These are phyloP conservation scores for Mus pahari DNA, from an alignment of 2,113 vertebrate species.

Conservation along the genomic window DNA sequence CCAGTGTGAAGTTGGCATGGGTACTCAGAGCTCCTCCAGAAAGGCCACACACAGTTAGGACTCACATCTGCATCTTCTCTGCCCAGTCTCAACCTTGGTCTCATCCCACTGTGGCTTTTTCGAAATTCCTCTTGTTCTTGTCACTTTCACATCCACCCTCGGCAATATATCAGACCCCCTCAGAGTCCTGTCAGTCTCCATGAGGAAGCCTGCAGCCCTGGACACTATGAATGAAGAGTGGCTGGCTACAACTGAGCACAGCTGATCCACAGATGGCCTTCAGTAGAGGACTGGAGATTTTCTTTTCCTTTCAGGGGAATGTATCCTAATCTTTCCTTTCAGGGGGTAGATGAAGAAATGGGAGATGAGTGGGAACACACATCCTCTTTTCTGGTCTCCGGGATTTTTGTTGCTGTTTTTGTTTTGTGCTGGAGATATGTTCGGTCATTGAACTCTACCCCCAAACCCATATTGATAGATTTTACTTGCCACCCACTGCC, in stretches of 20 bases:
- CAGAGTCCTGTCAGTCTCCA: neutral
- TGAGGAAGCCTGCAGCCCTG: conserved; percentile 27
- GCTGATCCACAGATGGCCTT: neutral
- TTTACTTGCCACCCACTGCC: neutral
- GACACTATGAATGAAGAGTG: neutral
- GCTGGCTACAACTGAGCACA: neutral
- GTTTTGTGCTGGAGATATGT: neutral
- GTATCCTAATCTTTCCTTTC: conserved; percentile 17
- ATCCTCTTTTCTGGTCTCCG: neutral
- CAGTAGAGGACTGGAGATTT: conserved; percentile 22
- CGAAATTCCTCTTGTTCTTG: conserved; percentile 17
- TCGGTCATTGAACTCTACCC: neutral
- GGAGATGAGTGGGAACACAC: neutral
- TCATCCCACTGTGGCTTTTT: neutral
- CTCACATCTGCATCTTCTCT: neutral
- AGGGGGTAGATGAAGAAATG: neutral
- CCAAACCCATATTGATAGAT: neutral
- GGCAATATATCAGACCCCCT: neutral
- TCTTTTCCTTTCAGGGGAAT: neutral
- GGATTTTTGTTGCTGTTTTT: neutral
- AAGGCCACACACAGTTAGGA: neutral
- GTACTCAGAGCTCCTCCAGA: neutral
- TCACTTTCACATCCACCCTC: neutral
- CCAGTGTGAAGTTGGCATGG: neutral
- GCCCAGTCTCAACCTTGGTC: neutral